phyloP scores from a whole-genome alignment of 2,113 vertebrate species.

The Ameiurus melas region DNA sequence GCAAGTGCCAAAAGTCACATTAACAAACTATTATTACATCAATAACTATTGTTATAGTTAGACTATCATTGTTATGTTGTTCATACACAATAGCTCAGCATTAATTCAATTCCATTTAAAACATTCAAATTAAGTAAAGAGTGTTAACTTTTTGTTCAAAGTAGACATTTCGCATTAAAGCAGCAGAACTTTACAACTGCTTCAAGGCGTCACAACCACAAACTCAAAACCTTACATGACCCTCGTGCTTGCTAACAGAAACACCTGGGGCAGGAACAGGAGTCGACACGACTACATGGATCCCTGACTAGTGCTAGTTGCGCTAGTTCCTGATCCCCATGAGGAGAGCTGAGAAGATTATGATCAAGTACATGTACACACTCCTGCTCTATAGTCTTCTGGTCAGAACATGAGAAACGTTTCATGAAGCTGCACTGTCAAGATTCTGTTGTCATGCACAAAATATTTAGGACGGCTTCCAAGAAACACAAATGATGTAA shows the following conservation, averaged over 20 bases:
- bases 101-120: background rate
- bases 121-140: background rate
- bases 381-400: background rate
- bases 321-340: background rate
- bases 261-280: conserved; percentile 22
- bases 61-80: background rate
- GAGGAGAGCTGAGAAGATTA: background rate
- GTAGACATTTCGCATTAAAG: background rate
- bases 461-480: conserved; percentile 77
- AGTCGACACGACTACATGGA: background rate
- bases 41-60: background rate
- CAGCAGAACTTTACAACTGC: background rate
- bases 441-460: conserved; percentile 64
- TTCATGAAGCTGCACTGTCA: conserved; percentile 62
- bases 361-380: background rate
- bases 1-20: background rate
- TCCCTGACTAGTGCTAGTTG: background rate
- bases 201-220: background rate
- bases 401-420: conserved; percentile 62
- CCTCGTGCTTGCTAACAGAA: conserved; percentile 15
- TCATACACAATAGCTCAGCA: background rate
- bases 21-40: background rate
- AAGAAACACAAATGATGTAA: conserved; percentile 73
- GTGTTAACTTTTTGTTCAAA: background rate
- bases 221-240: conserved; percentile 5